Evolutionary conservation across 2,888 invertebrate species (phyloP), one percentile per base, ranked within the genome.

Genomic region (Argyra leucocephala): DNA sequence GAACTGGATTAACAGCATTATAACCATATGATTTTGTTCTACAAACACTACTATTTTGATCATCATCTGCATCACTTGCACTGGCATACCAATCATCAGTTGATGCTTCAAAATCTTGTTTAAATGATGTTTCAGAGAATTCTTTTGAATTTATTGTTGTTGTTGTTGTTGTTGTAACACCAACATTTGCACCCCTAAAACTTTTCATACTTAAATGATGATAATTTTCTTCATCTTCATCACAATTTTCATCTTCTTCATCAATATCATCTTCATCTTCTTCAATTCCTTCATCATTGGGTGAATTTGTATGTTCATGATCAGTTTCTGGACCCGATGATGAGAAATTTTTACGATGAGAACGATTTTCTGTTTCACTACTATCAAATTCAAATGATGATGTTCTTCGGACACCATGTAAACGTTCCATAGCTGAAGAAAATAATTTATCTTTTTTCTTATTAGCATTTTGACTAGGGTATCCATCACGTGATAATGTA

Each of bases 71-170:
- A 74, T 90, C 90, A 74, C 90, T 90, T 22, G 87, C 87, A 73
- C 88, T 88, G 18, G 88, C 87, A 77, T 91, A 91, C 90, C 90
- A 90, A 76, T 89, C 89, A 71, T 89, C 89, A 3, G 76, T 76
- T 9, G 78, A 77, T 5, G 76, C 75, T 67, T 80, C 79, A 66
- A 78, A 79, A 21, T 78, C 74, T 64, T 77, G 76, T 60, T 76
- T 77, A 3, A 77, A 76, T 5, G 78, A 76, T 7, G 73, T 76
- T 68, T 78, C 78, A 0, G 77, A 75, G 65, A 78, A 78, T 21
- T 78, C 78, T 9, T 73, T 73, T 22, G 74, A 72, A 15, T 74
- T 71, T 0, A 72, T 72, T 36, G 24, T 31, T 61, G 61, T n/a
- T 3, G 1, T 22, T 5, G 18, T 24, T 3, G 24, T 24, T n/a